phyloP scores from a whole-genome alignment of 2,113 vertebrate species.

The Emydura subglobosa region DNA sequence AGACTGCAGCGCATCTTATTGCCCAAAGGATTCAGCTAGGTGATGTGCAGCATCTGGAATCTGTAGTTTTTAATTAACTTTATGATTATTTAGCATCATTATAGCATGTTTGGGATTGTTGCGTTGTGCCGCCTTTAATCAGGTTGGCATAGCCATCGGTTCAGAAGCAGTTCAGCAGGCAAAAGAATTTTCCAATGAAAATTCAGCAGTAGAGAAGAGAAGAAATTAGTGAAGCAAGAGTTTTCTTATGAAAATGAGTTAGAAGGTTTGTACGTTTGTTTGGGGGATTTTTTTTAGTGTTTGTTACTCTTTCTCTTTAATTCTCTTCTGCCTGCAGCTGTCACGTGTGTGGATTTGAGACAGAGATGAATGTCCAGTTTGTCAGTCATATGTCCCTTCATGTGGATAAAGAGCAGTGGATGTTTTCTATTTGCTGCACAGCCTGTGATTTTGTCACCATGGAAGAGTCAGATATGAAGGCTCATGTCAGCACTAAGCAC shows the following conservation, averaged over 20 bases:
- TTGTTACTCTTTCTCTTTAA: background rate
- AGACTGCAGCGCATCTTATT: slow-evolving; percentile 53
- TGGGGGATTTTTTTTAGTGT: background rate
- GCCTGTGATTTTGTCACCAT: slow-evolving; percentile 95
- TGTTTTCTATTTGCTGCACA: slow-evolving; percentile 98
- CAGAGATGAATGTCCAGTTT: slow-evolving; percentile 97
- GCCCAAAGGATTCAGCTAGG: slow-evolving; percentile 77
- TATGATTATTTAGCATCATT: slow-evolving; percentile 76
- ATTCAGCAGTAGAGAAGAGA: background rate
- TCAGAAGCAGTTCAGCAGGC: slow-evolving; percentile 52
- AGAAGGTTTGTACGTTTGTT: background rate
- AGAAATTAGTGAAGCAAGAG: background rate
- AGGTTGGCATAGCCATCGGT: slow-evolving; percentile 60
- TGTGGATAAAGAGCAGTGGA: slow-evolving; percentile 99
- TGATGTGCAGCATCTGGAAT: slow-evolving; percentile 82
- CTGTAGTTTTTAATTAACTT: slow-evolving; percentile 83
- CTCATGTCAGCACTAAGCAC: slow-evolving; percentile 90
- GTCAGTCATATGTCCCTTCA: slow-evolving; percentile 99
- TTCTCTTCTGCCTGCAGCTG: slow-evolving; percentile 83
- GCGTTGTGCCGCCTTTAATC: slow-evolving; percentile 69
- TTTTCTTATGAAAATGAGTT: background rate
- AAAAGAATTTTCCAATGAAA: slow-evolving; percentile 48
- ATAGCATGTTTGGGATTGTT: slow-evolving; percentile 74
- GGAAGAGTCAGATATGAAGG: slow-evolving; percentile 96
- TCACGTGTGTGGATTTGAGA: slow-evolving; percentile 98